These are phyloP conservation scores for Eupithecia pulchellata DNA, from an alignment of 2,888 invertebrate genomes.

Conservation along the genomic window DNA sequence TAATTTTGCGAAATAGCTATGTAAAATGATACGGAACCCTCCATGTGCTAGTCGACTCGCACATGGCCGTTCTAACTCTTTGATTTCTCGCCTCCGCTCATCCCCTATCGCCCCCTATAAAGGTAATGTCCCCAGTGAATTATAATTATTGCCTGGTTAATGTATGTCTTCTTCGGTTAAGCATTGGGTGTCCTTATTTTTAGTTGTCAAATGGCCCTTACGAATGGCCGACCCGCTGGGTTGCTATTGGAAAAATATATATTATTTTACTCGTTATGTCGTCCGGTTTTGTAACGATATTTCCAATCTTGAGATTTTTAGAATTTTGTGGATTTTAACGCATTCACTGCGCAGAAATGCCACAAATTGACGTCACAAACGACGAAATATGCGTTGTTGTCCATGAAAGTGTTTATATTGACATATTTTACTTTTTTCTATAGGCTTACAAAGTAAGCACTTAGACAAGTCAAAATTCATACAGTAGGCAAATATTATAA, in stretches of 20 bases:
- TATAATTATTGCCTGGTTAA: constrained; percentile 81
- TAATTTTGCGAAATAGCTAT: no score
- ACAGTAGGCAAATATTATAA: no score
- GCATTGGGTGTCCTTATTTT: constrained; percentile 80
- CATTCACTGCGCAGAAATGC: no score
- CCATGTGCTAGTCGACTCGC: no score
- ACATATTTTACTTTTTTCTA: no score
- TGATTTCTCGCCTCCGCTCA: constrained; percentile 42
- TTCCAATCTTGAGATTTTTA: constrained; percentile 47
- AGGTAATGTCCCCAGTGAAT: constrained; percentile 79
- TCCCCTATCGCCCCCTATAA: constrained; percentile 49
- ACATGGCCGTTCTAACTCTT: no score
- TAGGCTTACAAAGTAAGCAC: no score
- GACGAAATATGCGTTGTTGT: no score
- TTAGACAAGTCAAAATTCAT: no score
- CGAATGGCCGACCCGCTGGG: constrained; percentile 71
- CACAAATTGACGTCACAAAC: no score
- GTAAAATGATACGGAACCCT: no score
- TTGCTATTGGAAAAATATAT: constrained; percentile 66
- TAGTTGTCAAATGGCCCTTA: constrained; percentile 67
- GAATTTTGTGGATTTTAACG: neutral
- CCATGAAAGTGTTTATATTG: no score
- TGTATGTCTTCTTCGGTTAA: constrained; percentile 82
- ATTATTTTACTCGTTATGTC: constrained; percentile 44
- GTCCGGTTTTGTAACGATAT: constrained; percentile 41